Base-by-base conservation (phyloP, 2,888 invertebrate species). In the Tridacna gigas region DNA sequence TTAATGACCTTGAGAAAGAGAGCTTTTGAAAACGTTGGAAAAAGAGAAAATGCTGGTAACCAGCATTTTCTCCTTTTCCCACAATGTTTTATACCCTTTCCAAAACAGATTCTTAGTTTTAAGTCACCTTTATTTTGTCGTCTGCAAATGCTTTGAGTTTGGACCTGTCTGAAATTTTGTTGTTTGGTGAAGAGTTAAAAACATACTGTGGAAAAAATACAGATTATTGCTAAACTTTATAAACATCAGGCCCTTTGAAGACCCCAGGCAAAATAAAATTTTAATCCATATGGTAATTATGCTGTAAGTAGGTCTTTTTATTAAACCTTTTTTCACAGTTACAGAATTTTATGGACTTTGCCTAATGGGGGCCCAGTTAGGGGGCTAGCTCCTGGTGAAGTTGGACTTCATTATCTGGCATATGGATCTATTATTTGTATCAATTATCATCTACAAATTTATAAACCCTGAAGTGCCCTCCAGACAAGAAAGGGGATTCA, bases 221-320 rank as follows among this genome's bases (percentile, higher is more conserved):
- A 37, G 37, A 37, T 37, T 37, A 37, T 7, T 37, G 37, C 37
- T 37, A 37, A 37, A 37, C 37, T 7, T 37, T 4, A 37, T 37
- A 37, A 4, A 37, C 37, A 2, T 37, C 7, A 37, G 37, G 47
- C 69, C 77, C 83, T 76, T 25, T 63, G 18, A 67, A 37, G 26
- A 26, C n/a, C 80, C 74, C 15, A 56, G 82, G 80, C 66, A 63
- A 81, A 61, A 45, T 51, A 25, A 77, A 78, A 80, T 82, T 77
- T 83, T 82, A 87, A 84, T 84, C 82, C 82, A 84, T 78, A 80
- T 79, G 83, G 82, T 78, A 80, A 84, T 82, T 84, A 83, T 65
- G 65, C 73, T 75, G 80, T 82, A 82, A 82, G 75, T 82, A 75
- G 81, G 69, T 15, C 73, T 75, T 48, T 80, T 80, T 84, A 71